Base-by-base conservation (phyloP, 2,113 vertebrate species). In the Lucifuga dentata region DNA sequence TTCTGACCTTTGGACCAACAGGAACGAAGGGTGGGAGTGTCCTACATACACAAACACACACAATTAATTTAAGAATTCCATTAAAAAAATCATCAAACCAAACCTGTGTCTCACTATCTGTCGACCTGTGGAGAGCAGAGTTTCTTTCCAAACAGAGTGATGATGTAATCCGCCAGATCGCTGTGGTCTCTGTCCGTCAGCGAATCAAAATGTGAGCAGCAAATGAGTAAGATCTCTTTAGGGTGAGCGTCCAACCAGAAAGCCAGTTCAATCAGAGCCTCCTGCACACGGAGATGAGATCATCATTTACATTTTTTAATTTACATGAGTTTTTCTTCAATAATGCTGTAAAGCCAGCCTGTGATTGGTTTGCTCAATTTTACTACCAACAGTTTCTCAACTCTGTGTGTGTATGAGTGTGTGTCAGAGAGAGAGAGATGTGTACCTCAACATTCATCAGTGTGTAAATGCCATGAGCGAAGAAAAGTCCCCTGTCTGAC, bases 391-490 rank as follows among this genome's bases (percentile, higher is more conserved):
- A 29, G 26, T 29, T 5, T 12, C 36, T 0, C 11, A 1, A 5
- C 23, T 15, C 41, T 11, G 59, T 46, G 13, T 11, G 45, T 26
- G 19, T 38, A 11, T 60, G 45, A 11, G 35, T 36, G n/a, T n/a
- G n/a, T n/a, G n/a, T n/a, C n/a, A n/a, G n/a, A n/a, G n/a, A n/a
- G n/a, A n/a, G n/a, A n/a, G n/a, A 11, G 10, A 11, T 10, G 11
- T 68, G 40, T 79, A 97, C 96, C 94, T 95, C 91, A 12, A 98
- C 95, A 0, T 92, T 92, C 1, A 91, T 63, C 0, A 91, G 75
- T 0, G 95, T 96, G 88, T 95, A 98, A 40, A 97, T 41, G 65
- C 94, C 94, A 2, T 98, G 97, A 1, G 95, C 94, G 0, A 98
- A 98, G 67, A 94, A 94, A 67, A 98, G 73, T 17, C 80, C 81